Evolutionary conservation across 2,113 vertebrate species (phyloP).

Genomic region (Phrynosoma blainvillii): DNA sequence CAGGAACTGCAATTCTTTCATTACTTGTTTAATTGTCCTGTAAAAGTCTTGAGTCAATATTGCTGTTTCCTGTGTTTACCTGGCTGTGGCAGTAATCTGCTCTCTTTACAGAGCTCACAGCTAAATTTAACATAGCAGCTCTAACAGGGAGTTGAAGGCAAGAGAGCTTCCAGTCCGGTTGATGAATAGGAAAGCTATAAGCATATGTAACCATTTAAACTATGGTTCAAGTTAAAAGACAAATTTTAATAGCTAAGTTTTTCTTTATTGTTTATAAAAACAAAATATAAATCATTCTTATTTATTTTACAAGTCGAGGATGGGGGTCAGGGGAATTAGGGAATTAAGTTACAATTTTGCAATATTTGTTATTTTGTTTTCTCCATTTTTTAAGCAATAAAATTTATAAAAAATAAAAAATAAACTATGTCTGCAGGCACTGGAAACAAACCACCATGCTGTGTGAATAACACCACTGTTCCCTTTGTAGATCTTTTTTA

Average conservation of each 20-base stretch:
- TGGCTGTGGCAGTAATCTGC: constrained; percentile 66
- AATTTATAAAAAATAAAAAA: no score
- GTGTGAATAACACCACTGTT: constrained; percentile 55
- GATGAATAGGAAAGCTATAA: constrained; percentile 54
- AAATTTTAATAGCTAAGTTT: no score
- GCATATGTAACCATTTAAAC: constrained; percentile 66
- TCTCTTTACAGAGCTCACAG: constrained; percentile 62
- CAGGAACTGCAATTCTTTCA: constrained; percentile 69
- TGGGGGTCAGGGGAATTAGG: no score
- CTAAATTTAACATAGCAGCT: constrained; percentile 72
- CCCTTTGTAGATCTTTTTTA: constrained; percentile 8
- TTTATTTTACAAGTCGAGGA: no score
- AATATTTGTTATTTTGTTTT: no score
- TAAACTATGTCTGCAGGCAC: constrained; percentile 43
- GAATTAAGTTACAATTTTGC: no score
- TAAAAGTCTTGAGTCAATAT: constrained; percentile 77
- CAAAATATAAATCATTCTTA: no score
- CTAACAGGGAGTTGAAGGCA: constrained; percentile 48
- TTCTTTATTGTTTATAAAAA: no score
- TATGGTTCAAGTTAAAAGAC: no score
- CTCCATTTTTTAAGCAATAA: no score
- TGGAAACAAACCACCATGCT: constrained; percentile 54
- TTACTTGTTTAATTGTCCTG: constrained; percentile 74
- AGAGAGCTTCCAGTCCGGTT: constrained; percentile 45
- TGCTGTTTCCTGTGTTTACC: constrained; percentile 78